Conservation (phyloP, 2,113 vertebrate species). For the Orthonyx spaldingii region DNA sequence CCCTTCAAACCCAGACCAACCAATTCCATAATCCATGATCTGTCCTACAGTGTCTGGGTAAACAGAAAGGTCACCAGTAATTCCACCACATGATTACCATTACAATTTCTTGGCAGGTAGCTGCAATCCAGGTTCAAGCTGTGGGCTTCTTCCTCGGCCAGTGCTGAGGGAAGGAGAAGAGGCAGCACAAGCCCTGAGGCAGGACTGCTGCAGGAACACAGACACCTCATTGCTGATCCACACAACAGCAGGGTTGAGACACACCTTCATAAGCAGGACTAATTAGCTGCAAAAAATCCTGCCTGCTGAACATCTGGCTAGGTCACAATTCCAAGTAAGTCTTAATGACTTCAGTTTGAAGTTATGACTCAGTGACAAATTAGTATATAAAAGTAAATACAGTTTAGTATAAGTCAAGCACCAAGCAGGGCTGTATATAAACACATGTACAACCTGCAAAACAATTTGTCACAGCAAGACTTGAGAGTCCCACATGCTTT, state of each 20-base stretch:
- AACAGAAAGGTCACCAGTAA: neutral
- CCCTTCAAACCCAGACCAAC: neutral
- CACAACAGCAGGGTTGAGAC: neutral
- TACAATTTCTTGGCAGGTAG: neutral
- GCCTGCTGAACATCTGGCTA: neutral
- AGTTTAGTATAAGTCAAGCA: neutral
- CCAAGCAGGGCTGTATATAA: neutral
- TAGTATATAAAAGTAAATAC: neutral
- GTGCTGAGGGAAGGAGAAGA: neutral
- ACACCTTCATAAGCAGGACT: neutral
- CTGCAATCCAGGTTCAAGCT: neutral
- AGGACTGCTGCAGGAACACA: neutral
- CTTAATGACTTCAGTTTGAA: neutral
- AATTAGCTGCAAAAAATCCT: neutral
- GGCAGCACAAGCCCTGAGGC: neutral
- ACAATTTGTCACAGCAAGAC: neutral
- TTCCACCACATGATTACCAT: neutral
- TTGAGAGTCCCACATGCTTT: neutral
- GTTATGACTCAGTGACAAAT: neutral
- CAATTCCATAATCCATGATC: neutral
- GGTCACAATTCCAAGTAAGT: neutral
- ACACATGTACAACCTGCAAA: neutral
- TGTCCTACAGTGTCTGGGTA: neutral
- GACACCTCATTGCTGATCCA: accelerated
- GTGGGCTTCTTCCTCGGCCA: neutral